Evolutionary conservation across 2,797 vertebrate species (phyloP).

Genomic region (Meriones psammophilus): DNA sequence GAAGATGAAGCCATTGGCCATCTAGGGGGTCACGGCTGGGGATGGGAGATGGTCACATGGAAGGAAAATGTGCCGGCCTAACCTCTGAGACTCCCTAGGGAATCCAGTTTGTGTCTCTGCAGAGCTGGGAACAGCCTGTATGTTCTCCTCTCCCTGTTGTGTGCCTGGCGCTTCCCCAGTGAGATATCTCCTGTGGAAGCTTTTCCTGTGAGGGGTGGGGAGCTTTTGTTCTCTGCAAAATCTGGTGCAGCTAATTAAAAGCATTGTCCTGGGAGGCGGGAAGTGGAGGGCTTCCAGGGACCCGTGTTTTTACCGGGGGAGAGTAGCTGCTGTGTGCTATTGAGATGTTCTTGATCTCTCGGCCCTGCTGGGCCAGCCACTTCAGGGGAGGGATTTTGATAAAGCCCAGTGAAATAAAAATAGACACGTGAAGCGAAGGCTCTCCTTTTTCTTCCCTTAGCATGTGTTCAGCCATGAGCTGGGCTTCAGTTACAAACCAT

Average conservation of each 20-base stretch:
- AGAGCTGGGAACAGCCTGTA: conserved; percentile 80
- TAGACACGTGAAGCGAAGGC: conserved; percentile 46
- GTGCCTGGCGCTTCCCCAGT: conserved; percentile 81
- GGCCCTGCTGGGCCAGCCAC: conserved; percentile 46
- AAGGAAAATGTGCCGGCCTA: conserved; percentile 62
- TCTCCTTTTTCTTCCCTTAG: neutral
- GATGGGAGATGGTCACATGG: conserved; percentile 53
- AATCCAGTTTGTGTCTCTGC: conserved; percentile 78
- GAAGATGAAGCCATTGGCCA: neutral
- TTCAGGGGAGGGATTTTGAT: conserved; percentile 37
- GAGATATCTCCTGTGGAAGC: conserved; percentile 82
- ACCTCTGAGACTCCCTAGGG: conserved; percentile 78
- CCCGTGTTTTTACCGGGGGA: neutral
- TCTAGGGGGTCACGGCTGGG: neutral
- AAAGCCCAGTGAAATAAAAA: conserved; percentile 71
- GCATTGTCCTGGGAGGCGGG: conserved; percentile 71
- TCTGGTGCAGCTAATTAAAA: conserved; percentile 74
- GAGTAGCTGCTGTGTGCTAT: neutral
- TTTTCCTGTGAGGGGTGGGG: conserved; percentile 81
- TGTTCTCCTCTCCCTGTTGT: conserved; percentile 80
- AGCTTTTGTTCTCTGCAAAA: conserved; percentile 82
- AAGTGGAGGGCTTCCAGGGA: conserved; percentile 26
- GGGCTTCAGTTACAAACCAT: conserved; percentile 56
- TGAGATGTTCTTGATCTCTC: conserved; percentile 53
- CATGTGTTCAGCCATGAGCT: neutral